phyloP scores from a whole-genome alignment of 2,888 invertebrate species.

The Agrenia bidenticulata region DNA sequence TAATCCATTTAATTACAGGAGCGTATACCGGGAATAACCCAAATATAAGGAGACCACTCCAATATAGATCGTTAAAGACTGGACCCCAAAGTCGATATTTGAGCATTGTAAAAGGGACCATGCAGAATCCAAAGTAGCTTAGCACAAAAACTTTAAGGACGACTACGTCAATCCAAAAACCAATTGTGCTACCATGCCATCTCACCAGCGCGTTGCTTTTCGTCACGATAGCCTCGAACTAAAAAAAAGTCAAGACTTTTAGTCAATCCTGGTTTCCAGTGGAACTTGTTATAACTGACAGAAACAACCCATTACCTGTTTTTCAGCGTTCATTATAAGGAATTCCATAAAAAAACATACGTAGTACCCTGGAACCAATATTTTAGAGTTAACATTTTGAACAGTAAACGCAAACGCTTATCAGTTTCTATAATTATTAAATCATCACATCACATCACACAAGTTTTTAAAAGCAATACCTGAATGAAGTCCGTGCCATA shows the following conservation, averaged over 20 bases:
- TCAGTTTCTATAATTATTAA: neutral
- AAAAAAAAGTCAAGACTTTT: slow-evolving; percentile 41
- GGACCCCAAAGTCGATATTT: slow-evolving; percentile 68
- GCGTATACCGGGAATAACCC: slow-evolving; percentile 65
- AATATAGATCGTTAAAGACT: slow-evolving; percentile 67
- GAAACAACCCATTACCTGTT: slow-evolving; percentile 65
- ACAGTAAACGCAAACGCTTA: too few species aligned
- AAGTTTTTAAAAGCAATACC: too few species aligned
- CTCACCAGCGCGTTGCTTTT: slow-evolving; percentile 59
- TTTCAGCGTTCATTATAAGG: slow-evolving; percentile 79
- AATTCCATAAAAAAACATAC: slow-evolving; percentile 90
- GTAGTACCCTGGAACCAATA: slow-evolving; percentile 69
- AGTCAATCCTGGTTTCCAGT: too few species aligned
- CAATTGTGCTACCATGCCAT: slow-evolving; percentile 56
- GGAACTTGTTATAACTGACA: neutral
- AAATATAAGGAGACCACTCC: slow-evolving; percentile 69
- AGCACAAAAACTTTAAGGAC: slow-evolving; percentile 72
- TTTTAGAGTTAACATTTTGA: too few species aligned
- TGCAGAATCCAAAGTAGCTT: slow-evolving; percentile 80
- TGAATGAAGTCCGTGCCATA: slow-evolving; percentile 94
- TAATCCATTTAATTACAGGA: slow-evolving; percentile 55
- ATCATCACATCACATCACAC: too few species aligned
- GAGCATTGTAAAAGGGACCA: slow-evolving; percentile 73
- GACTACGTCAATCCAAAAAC: slow-evolving; percentile 54
- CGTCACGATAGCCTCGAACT: slow-evolving; percentile 63